A percentile compares a stretch with the other conserved stretches of the same genome.
Conservation (phyloP, 2,888 invertebrate genomes). For the Synergus umbraculus region DNA sequence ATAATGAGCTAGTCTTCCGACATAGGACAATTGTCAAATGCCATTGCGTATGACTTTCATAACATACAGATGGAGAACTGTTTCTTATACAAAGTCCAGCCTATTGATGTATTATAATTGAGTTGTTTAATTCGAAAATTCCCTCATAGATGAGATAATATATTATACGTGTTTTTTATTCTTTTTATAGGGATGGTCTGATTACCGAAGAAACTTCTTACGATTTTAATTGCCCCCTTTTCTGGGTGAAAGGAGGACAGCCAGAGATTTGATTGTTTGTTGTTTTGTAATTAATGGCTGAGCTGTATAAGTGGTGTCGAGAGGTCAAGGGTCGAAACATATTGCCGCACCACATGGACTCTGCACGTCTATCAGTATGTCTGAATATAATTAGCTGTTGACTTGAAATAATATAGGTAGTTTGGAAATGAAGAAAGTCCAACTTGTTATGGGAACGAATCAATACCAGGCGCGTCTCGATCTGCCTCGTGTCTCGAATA, state of each 20-base stretch:
- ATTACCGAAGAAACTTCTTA: neutral
- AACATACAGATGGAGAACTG: conserved; percentile 24
- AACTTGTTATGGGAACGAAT: conserved; percentile 59
- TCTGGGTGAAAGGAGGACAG: neutral
- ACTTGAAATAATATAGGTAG: conserved; percentile 15
- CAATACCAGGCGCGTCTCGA: conserved; percentile 65
- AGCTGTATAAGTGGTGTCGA: neutral
- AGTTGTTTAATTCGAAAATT: no score
- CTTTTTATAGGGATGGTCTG: conserved; percentile 3
- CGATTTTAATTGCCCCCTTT: neutral
- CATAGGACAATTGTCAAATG: conserved; percentile 59
- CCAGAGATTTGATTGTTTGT: neutral
- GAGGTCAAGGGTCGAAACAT: conserved; percentile 17
- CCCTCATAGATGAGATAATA: no score
- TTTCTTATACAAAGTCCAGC: no score
- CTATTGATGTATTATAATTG: no score
- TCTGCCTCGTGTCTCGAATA: conserved; percentile 59
- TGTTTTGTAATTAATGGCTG: neutral
- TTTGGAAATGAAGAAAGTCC: conserved; percentile 35
- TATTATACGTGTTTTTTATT: neutral
- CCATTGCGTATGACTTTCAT: conserved; percentile 55
- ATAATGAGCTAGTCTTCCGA: conserved; percentile 48
- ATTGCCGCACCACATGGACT: conserved; percentile 10
- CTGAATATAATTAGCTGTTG: neutral
- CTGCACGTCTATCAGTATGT: neutral